Evolutionary conservation across 2,888 invertebrate species (phyloP).

Genomic region (Agonum fuliginosum): DNA sequence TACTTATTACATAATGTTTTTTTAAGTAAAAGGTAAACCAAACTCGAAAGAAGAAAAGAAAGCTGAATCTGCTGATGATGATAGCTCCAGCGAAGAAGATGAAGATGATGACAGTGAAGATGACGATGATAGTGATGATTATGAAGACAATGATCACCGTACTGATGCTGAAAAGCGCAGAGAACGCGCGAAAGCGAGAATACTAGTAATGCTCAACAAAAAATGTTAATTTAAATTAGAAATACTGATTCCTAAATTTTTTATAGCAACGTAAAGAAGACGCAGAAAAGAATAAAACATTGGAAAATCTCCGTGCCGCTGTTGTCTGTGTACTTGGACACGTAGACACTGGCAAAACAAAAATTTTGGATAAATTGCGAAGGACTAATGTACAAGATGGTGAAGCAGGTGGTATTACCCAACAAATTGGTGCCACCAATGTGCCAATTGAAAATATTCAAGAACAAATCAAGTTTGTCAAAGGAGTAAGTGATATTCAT

Average conservation of each 20-base stretch:
- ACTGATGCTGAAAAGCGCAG: conserved; percentile 86
- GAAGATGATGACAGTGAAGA: conserved; percentile 73
- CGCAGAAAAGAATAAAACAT: conserved; percentile 80
- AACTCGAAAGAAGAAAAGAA: conserved; percentile 65
- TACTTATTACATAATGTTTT: background rate
- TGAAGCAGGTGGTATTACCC: conserved; percentile 99
- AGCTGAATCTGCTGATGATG: conserved; percentile 71
- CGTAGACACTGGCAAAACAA: conserved; percentile 99
- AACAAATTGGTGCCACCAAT: conserved; percentile 99
- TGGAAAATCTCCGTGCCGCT: conserved; percentile 90
- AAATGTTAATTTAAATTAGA: background rate
- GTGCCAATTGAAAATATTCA: conserved; percentile 97
- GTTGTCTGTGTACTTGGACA: conserved; percentile 99
- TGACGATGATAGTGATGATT: conserved; percentile 75
- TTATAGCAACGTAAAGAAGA: conserved; percentile 79
- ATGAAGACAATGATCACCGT: conserved; percentile 79
- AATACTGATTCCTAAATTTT: conserved; percentile 44
- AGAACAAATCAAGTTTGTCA: conserved; percentile 95
- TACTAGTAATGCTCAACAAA: conserved; percentile 74
- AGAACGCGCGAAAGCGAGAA: conserved; percentile 83
- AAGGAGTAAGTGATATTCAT: conserved; percentile 80
- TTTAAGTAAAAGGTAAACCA: conserved; percentile 54
- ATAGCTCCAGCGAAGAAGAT: conserved; percentile 72
- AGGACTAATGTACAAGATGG: conserved; percentile 94
- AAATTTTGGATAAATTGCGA: conserved; percentile 96